Conservation (phyloP, 2,113 vertebrate genomes). For the Pterocles orientalis region DNA sequence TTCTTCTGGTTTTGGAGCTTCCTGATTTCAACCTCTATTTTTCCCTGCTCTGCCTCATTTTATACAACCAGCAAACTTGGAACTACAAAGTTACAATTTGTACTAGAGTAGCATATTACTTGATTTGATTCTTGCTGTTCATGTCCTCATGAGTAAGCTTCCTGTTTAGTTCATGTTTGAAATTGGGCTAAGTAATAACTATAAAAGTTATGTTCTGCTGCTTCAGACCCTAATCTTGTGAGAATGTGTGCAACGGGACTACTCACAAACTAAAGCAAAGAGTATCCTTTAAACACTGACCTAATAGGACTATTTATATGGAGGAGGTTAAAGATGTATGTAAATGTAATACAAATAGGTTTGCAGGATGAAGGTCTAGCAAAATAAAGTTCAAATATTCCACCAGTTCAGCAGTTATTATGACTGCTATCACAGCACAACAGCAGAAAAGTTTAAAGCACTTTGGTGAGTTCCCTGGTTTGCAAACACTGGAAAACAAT, state of each 20-base stretch:
- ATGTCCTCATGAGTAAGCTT: neutral
- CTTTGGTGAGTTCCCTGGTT: neutral
- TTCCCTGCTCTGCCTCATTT: neutral
- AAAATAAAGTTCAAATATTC: neutral
- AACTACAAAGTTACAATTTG: neutral
- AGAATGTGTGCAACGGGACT: neutral
- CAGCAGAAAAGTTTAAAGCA: neutral
- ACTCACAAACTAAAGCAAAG: neutral
- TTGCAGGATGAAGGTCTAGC: neutral
- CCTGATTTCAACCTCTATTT: neutral
- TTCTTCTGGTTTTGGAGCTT: neutral
- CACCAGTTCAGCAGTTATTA: neutral
- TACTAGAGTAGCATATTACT: neutral
- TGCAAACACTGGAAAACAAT: neutral
- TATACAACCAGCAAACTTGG: neutral
- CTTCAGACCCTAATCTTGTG: neutral
- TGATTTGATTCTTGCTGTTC: neutral
- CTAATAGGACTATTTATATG: neutral
- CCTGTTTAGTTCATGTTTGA: neutral
- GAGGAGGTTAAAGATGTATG: neutral
- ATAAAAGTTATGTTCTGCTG: neutral
- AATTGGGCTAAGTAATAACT: neutral
- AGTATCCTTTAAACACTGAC: neutral
- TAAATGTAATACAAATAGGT: neutral
- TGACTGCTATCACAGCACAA: neutral